Evolutionary conservation across 1,140 invertebrate genomes (phyloP).

Genomic region (Orius laevigatus): DNA sequence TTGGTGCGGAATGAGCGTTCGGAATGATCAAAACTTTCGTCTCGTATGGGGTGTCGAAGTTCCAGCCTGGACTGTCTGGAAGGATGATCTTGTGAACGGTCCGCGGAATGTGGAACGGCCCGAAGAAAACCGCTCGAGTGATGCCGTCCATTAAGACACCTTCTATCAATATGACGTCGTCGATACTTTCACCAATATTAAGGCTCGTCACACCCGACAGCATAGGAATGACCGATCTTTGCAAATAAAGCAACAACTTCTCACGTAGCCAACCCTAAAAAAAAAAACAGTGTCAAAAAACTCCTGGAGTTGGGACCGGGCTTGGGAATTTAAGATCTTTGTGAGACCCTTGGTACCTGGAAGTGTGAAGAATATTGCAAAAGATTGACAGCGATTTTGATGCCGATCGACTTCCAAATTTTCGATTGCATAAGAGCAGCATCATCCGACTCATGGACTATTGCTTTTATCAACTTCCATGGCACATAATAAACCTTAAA

Average conservation of each 20-base stretch:
- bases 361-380: slow-evolving; percentile 17
- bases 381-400: slow-evolving; percentile 15
- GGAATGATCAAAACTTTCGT: slow-evolving; percentile 6
- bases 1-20: neutral
- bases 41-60: neutral
- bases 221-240: slow-evolving; percentile 18
- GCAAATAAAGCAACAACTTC: slow-evolving; percentile 20
- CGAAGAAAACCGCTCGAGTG: slow-evolving; percentile 6
- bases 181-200: slow-evolving; percentile 8
- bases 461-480: slow-evolving; percentile 11
- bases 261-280: slow-evolving; percentile 18
- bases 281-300: too few relatives aligned
- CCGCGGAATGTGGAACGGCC: slow-evolving; percentile 14
- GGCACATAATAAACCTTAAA: slow-evolving; percentile 8
- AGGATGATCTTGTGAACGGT: slow-evolving; percentile 14
- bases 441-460: slow-evolving; percentile 12
- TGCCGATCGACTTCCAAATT: slow-evolving; percentile 20
- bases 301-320: too few relatives aligned
- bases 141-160: slow-evolving; percentile 12
- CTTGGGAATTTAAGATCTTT: too few relatives aligned
- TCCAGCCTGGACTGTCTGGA: neutral
- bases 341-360: too few relatives aligned
- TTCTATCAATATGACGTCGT: slow-evolving; percentile 16
- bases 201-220: neutral
- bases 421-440: slow-evolving; percentile 10